A percentile compares a stretch with the other conserved stretches of the same genome.
Conservation (phyloP, 2,113 vertebrate genomes). For the Halichoerus grypus region DNA sequence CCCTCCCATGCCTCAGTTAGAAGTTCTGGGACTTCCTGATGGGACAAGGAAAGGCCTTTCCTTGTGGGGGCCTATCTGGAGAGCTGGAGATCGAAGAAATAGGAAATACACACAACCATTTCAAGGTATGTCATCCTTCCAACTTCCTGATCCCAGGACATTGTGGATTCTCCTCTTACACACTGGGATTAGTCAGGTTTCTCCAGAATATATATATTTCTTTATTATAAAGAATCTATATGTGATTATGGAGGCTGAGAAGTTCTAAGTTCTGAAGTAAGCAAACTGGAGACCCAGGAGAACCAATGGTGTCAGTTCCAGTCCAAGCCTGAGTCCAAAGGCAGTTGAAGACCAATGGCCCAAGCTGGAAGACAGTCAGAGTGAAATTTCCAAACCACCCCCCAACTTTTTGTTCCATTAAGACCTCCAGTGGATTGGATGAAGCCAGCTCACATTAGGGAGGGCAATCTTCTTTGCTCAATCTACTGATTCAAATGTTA, state of each 20-base stretch:
- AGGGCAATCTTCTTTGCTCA: background rate
- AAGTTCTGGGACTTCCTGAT: background rate
- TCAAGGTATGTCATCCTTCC: background rate
- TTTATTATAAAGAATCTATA: background rate
- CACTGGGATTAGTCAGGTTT: background rate
- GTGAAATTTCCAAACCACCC: no score
- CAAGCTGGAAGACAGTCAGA: background rate
- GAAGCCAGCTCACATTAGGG: background rate
- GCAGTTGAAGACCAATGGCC: background rate
- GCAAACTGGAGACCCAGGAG: background rate
- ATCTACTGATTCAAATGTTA: background rate
- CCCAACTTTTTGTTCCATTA: background rate
- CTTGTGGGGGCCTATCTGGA: background rate
- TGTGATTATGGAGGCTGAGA: background rate
- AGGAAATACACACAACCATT: background rate
- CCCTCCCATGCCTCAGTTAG: no score
- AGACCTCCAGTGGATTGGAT: background rate
- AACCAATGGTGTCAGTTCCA: background rate
- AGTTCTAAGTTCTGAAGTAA: background rate
- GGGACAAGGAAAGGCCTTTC: background rate
- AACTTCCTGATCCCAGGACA: background rate
- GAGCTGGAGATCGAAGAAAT: background rate
- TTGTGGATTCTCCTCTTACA: background rate
- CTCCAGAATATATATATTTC: no score
- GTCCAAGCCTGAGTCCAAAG: background rate